phyloP scores from a whole-genome alignment of 2,888 invertebrate species.

The Argyresthia albistria region DNA sequence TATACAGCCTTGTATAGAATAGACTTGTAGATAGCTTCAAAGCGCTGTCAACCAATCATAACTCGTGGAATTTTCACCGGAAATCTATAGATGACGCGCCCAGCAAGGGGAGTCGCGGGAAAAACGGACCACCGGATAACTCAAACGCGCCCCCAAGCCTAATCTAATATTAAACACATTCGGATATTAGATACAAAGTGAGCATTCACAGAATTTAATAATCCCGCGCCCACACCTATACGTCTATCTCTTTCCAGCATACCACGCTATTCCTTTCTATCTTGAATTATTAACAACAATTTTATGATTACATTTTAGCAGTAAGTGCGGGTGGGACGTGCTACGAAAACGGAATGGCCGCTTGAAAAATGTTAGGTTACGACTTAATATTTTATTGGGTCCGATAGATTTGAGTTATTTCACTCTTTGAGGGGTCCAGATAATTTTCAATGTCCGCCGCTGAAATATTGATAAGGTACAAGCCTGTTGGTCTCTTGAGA shows the following conservation, averaged over 20 bases:
- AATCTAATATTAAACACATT: slow-evolving; percentile 72
- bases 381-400: slow-evolving; percentile 68
- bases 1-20: not conserved
- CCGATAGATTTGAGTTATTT: slow-evolving; percentile 67
- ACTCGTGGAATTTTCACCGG: slow-evolving; percentile 36
- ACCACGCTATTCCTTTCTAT: slow-evolving; percentile 25
- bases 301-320: slow-evolving; percentile 69
- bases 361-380: slow-evolving; percentile 63
- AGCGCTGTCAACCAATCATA: slow-evolving; percentile 51
- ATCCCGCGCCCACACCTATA: slow-evolving; percentile 49
- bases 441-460: slow-evolving; percentile 67
- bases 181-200: slow-evolving; percentile 72
- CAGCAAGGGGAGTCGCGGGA: slow-evolving; percentile 27
- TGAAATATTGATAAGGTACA: slow-evolving; percentile 60
- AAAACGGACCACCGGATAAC: slow-evolving; percentile 14
- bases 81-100: slow-evolving; percentile 56
- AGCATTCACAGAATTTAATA: slow-evolving; percentile 72
- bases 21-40: not conserved
- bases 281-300: slow-evolving; percentile 71
- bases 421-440: slow-evolving; percentile 37
- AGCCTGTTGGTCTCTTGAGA: not conserved
- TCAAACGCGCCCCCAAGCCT: slow-evolving; percentile 37
- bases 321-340: slow-evolving; percentile 56
- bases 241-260: slow-evolving; percentile 22
- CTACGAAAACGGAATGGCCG: slow-evolving; percentile 49